Conservation (phyloP, 2,797 vertebrate species). For the Crossoptilon crossoptilon region DNA sequence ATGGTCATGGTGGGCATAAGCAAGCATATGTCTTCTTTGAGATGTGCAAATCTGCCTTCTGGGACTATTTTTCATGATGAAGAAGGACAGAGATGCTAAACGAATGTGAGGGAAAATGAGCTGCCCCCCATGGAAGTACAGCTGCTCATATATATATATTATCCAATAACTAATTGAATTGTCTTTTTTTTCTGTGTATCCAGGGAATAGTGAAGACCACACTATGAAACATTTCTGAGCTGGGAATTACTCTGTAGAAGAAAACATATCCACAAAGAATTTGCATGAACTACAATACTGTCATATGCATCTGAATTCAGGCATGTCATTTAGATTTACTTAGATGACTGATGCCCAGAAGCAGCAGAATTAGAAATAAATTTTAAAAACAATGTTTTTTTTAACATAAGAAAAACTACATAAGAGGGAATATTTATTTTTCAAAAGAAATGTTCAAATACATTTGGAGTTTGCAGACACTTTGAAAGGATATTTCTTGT, state of each 20-base stretch:
- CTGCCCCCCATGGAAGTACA: rapidly evolving
- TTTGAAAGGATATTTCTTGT: not conserved
- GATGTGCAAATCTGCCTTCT: not conserved
- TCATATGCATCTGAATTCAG: not conserved
- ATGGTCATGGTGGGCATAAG: rapidly evolving
- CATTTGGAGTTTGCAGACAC: not conserved
- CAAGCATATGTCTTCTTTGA: not conserved
- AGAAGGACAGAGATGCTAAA: not conserved
- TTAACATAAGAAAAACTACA: not conserved
- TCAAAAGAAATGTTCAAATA: not conserved
- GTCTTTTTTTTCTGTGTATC: not conserved
- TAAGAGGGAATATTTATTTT: not conserved
- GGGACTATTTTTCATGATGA: not conserved
- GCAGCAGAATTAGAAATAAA: not conserved
- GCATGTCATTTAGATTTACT: not conserved
- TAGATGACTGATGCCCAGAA: not conserved
- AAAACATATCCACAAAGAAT: not conserved
- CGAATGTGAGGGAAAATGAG: not conserved
- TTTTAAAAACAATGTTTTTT: not conserved
- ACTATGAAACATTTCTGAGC: not conserved
- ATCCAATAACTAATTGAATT: not conserved
- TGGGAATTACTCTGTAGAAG: not conserved
- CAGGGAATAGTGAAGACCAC: not conserved
- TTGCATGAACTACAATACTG: not conserved
- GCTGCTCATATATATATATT: not conserved